Evolutionary conservation across 2,888 invertebrate species (phyloP).

Genomic region (Eumacrocentrus americanus): DNA sequence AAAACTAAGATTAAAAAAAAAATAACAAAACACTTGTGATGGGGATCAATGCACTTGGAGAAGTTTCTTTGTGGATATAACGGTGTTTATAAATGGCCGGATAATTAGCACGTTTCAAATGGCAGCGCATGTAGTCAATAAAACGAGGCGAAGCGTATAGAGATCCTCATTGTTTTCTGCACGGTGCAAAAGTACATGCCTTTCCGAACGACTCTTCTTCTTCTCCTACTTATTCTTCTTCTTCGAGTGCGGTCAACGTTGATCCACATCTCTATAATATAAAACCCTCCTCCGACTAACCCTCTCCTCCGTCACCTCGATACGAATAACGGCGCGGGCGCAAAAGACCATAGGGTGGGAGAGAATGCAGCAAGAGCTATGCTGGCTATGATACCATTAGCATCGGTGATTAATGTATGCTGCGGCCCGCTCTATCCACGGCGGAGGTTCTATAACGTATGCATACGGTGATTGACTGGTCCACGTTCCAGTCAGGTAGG

Average conservation of each 20-base stretch:
- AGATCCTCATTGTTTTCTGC: conserved; percentile 22
- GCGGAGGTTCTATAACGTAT: conserved; percentile 45
- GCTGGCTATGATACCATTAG: conserved; percentile 59
- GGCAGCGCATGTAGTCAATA: conserved; percentile 28
- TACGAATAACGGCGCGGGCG: conserved; percentile 9
- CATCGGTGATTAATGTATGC: conserved; percentile 60
- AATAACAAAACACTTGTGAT: too few relatives aligned
- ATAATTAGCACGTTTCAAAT: conserved; percentile 26
- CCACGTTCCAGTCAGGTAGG: conserved; percentile 13
- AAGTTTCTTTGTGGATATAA: conserved; percentile 5
- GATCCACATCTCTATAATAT: not conserved
- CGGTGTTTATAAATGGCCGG: conserved; percentile 23
- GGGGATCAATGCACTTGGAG: conserved; percentile 1
- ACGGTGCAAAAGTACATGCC: conserved; percentile 19
- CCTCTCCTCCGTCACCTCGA: too few relatives aligned
- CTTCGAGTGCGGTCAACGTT: not conserved
- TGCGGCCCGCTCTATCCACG: conserved; percentile 47
- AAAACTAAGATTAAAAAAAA: too few relatives aligned
- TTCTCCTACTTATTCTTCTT: too few relatives aligned
- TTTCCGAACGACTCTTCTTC: not conserved
- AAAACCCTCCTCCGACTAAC: too few relatives aligned
- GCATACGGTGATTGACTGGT: conserved; percentile 54
- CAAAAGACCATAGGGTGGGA: conserved; percentile 27
- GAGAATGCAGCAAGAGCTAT: conserved; percentile 37
- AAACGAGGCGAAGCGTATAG: conserved; percentile 26